Evolutionary conservation across 2,888 invertebrate genomes (phyloP), one percentile per base, ranked within the genome.

Genomic region (Acholoe squamosa): DNA sequence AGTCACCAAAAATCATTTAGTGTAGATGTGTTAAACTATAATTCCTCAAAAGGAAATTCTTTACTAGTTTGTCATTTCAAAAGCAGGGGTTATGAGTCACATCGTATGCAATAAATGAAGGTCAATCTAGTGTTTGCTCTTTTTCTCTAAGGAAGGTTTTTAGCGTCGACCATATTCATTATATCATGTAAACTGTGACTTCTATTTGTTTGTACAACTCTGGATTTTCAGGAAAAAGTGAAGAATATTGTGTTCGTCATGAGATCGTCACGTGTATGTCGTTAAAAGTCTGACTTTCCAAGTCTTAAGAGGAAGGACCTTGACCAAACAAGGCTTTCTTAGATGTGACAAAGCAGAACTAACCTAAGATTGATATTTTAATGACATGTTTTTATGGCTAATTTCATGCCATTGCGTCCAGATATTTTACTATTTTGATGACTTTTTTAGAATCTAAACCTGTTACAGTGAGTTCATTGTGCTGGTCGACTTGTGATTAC

Each of bases 211-310:
- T 16, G 33, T 3, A 28, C 77, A 33, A 77, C 14, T 16, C 19
- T 77, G 16, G 19, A 77, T 22, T 28, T 28, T 3, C 16, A 22
- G 19, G 34, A 77, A 61, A 61, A 61, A 61, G 61, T 61, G 61
- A 12, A n/a, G 61, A n/a, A n/a, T 3, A 61, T n/a, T 3, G 19
- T 77, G 33, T 77, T 28, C 14, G 34, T 33, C 31, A 77, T 19
- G 77, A 77, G 28, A 19, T 16, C 25, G 31, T 33, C 77, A 77
- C 34, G 77, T 33, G 28, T 67, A 25, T 67, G 25, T 25, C 67
- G n/a, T 67, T 25, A 67, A 67, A 12, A n/a, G 67, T 67, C 28
- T 67, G 28, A 67, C 67, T 67, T 77, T n/a, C 25, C 77, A 77
- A 77, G 16, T 33, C 31, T 67, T 10, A 77, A 61, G 61, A 19